Percentiles rank a stretch among this genome's conserved stretches.
These are phyloP conservation scores for Microtus richardsoni DNA, from an alignment of 2,113 vertebrate genomes.

Conservation along the genomic window DNA sequence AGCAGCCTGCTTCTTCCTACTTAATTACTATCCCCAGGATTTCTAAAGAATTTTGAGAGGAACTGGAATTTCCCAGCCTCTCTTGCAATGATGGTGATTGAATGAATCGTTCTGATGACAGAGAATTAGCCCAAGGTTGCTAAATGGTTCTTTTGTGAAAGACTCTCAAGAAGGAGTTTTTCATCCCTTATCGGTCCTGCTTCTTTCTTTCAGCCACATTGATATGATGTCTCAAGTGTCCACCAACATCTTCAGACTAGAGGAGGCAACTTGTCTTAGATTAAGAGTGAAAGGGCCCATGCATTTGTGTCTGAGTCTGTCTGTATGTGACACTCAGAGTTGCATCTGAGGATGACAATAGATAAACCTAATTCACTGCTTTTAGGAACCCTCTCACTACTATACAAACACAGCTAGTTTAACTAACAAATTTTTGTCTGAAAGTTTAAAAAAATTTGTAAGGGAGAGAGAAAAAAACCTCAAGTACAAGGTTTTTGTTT, in stretches of 20 bases:
- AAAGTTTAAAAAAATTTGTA: slow-evolving; percentile 26
- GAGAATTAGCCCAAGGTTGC: background rate
- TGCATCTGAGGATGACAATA: background rate
- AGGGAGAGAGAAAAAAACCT: background rate
- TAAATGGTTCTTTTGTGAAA: slow-evolving; percentile 3
- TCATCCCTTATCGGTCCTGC: background rate
- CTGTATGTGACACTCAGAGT: background rate
- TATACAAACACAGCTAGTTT: background rate
- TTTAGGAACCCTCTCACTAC: background rate
- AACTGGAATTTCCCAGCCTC: background rate
- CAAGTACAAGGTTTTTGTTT: background rate
- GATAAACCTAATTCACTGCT: background rate
- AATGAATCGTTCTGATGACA: background rate
- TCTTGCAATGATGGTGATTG: background rate
- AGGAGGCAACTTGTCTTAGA: background rate
- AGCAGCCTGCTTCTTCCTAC: background rate
- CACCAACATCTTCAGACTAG: background rate
- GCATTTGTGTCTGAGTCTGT: background rate
- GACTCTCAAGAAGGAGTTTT: background rate
- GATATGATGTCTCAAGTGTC: background rate
- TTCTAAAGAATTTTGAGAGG: background rate
- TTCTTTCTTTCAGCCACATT: background rate
- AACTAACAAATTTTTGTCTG: background rate
- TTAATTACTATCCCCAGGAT: background rate
- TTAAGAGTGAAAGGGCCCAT: background rate